Evolutionary conservation across 2,113 vertebrate species (phyloP), one percentile per base, ranked within the genome.

Genomic region (Agelaius phoeniceus): DNA sequence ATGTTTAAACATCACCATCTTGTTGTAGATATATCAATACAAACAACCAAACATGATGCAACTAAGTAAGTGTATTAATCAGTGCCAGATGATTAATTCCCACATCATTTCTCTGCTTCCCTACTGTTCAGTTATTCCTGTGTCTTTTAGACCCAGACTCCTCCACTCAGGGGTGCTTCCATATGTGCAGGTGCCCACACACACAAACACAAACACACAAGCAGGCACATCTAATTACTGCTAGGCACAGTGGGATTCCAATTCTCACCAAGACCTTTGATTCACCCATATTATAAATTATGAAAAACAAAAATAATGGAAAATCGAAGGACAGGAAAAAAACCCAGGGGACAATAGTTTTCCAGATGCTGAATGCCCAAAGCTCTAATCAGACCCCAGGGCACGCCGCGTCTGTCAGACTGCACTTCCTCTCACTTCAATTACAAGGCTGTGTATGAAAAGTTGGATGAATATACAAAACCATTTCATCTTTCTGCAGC

Each of bases 1-100:
- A 91, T 94, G 95, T 96, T 97, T 96, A 96, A 96, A 94, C 91
- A 95, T 94, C 66, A 94, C 96, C 95, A 97, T 96, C 94, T 97
- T 94, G 94, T 96, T 96, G 89, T 93, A 92, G 63, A 91, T 87
- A 65, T 44, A 90, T 91, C 92, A 97, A 93, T 94, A 97, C 78
- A 96, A 97, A 97, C 94, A 97, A 93, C 75, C 33, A 96, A 95
- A 97, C 54, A 90, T 59, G 96, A 93, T 92, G 90, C 63, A 83
- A 95, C 69, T 78, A 87, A 94, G 54, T 73, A 94, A 96, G 92
- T 75, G 88, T 91, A 94, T 89, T 94, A 95, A 78, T 92, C 68
- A 89, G 81, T 73, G 89, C 69, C 93, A 91, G 93, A 57, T 96
- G 88, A 87, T 95, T 91, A 86, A 95, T 90, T 89, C 66, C 76